phyloP scores from a whole-genome alignment of 2,797 vertebrate species.

The Xyrichtys novacula region DNA sequence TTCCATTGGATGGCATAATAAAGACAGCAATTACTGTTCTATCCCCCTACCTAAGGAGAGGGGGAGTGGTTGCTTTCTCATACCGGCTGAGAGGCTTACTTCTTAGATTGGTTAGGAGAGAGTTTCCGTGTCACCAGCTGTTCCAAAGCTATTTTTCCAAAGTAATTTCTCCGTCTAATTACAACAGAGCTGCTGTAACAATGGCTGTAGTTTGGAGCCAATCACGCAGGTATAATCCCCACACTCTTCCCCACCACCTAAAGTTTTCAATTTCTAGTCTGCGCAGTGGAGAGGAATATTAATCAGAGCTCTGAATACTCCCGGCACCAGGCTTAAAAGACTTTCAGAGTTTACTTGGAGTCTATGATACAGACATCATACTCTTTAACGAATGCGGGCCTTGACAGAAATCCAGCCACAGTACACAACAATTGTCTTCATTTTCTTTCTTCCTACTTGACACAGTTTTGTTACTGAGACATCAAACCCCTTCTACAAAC shows the following conservation, averaged over 20 bases:
- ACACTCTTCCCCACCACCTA: slow-evolving; percentile 69
- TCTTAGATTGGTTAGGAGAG: slow-evolving; percentile 73
- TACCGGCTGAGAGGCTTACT: slow-evolving; percentile 65
- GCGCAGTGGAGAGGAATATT: slow-evolving; percentile 78
- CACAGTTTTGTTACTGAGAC: slow-evolving; percentile 41
- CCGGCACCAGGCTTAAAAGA: slow-evolving; percentile 60
- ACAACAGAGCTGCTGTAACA: slow-evolving; percentile 81
- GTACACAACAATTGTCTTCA: slow-evolving; percentile 30
- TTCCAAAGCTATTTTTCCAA: slow-evolving; percentile 78
- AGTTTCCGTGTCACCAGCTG: slow-evolving; percentile 78
- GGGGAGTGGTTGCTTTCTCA: slow-evolving; percentile 35
- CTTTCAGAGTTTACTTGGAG: slow-evolving; percentile 68
- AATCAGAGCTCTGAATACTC: slow-evolving; percentile 75
- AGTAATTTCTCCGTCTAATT: slow-evolving; percentile 86
- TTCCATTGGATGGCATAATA: slow-evolving; percentile 57
- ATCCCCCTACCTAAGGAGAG: slow-evolving; percentile 35
- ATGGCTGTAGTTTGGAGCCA: slow-evolving; percentile 83
- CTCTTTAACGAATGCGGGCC: slow-evolving; percentile 31
- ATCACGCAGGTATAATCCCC: slow-evolving; percentile 85
- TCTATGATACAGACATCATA: slow-evolving; percentile 60
- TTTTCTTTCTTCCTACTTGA: slow-evolving; percentile 50
- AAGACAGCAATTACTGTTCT: slow-evolving; percentile 64
- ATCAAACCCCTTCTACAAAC: slow-evolving; percentile 51
- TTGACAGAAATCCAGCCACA: slow-evolving; percentile 11
- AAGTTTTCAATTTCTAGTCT: slow-evolving; percentile 83